phyloP scores from a whole-genome alignment of 2,113 vertebrate species.

The Gorilla gorilla region DNA sequence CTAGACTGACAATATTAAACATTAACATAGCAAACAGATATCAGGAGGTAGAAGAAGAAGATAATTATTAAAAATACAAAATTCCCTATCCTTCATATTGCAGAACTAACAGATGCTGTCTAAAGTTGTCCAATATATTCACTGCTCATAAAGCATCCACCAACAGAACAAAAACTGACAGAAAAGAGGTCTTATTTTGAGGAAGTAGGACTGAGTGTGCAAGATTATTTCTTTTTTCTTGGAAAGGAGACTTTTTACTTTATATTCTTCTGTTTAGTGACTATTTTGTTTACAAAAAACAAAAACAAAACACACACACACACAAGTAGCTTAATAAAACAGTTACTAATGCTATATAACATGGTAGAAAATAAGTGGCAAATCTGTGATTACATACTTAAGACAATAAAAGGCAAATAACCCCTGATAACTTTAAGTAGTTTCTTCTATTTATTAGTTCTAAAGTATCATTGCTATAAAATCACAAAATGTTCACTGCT shows the following conservation, averaged over 20 bases:
- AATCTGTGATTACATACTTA: not conserved
- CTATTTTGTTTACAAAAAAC: slow-evolving; percentile 1
- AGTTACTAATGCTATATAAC: not conserved
- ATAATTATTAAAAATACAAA: not conserved
- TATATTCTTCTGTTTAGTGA: not conserved
- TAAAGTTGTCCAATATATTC: not conserved
- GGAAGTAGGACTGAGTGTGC: not conserved
- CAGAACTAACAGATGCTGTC: not conserved
- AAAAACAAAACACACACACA: not conserved
- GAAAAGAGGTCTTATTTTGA: not conserved
- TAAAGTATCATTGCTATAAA: not conserved
- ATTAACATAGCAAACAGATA: slow-evolving; percentile 25
- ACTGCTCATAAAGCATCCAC: not conserved
- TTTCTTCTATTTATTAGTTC: slow-evolving; percentile 13
- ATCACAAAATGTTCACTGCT: not conserved
- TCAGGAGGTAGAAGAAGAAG: not conserved
- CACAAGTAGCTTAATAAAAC: not conserved
- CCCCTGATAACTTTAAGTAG: slow-evolving; percentile 1
- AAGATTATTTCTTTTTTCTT: not conserved
- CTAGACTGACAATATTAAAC: not conserved
- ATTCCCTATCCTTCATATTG: slow-evolving; percentile 6
- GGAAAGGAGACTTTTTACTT: not conserved
- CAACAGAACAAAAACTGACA: not conserved
- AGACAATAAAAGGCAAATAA: slow-evolving; percentile 31
- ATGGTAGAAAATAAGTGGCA: not conserved